Base-by-base conservation (phyloP, 2,888 invertebrate species). In the Fragum fragum region DNA sequence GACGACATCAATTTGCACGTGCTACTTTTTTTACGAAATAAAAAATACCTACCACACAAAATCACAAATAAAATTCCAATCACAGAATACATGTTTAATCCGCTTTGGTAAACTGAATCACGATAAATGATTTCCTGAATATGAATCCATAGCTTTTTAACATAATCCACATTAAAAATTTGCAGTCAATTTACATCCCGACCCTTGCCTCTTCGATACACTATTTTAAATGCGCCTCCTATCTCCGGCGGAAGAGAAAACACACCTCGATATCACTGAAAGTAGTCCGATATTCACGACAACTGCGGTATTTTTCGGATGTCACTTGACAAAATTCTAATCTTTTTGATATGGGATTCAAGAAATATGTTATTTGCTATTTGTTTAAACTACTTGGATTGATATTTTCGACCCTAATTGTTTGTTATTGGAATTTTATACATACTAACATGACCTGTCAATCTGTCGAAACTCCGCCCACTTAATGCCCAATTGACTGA, bases 41-140 rank as follows among this genome's bases (percentile, higher is more conserved):
- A 69, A 61, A 57, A 28, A 68, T 75, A 81, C 81, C 70, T 77
- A 81, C 81, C 77, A 66, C 70, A 77, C 57, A 81, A 71, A 77
- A 81, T 71, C 74, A 81, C 55, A 47, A 77, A 59, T 74, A 77
- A 18, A 39, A 23, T 29, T 47, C 47, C 29, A 29, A 61, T 42
- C 59, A 61, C 61, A 73, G 47, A 73, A 59, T 59, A 39, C 73
- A 73, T 73, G 26, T 63, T 73, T 73, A 66, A 66, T 66, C 66
- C 66, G n/a, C 21, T 69, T 66, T 55, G 16, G 53, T 18, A 32
- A 36, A 73, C 52, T 68, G 70, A n/a, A 28, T 70, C 32, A 53
- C 52, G 47, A 52, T 29, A 66, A 57, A 42, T 66, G 66, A 42
- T 66, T 66, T 23, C 66, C 11, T 21, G 39, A 66, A 42, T 42